Conservation (phyloP, 2,888 invertebrate genomes). For the Branchellion lobata region DNA sequence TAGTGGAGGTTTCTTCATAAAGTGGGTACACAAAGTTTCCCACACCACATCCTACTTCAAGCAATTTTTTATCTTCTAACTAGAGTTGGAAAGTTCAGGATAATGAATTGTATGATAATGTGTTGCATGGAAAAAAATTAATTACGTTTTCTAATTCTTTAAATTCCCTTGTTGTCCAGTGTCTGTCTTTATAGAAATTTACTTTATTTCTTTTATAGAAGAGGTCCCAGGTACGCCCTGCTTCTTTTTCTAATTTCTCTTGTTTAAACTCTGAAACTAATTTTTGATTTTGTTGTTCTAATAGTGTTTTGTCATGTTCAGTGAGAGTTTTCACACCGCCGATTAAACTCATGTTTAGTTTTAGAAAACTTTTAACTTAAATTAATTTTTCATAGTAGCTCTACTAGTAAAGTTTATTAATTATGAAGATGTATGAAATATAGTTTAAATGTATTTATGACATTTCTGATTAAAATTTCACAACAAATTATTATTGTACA, state of each 20-base stretch:
- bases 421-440: too few species aligned
- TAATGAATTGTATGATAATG: background rate
- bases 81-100: background rate
- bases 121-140: too few species aligned
- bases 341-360: conserved; percentile 28
- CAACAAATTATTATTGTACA: too few species aligned
- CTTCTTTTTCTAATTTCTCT: conserved; percentile 75
- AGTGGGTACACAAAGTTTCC: conserved; percentile 94
- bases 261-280: conserved; percentile 71
- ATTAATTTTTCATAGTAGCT: conserved; percentile 4
- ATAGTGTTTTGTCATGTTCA: conserved; percentile 11
- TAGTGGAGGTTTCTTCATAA: conserved; percentile 74
- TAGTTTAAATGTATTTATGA: too few species aligned
- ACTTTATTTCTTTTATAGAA: conserved; percentile 93
- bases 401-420: too few species aligned
- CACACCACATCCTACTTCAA: conserved; percentile 92
- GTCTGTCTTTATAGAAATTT: conserved; percentile 89
- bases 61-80: conserved; percentile 59
- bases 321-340: background rate
- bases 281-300: conserved; percentile 40
- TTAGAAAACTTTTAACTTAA: background rate
- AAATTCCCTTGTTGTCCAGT: conserved; percentile 95
- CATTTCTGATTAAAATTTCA: too few species aligned
- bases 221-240: conserved; percentile 88
- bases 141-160: conserved; percentile 68